phyloP scores from a whole-genome alignment of 2,113 vertebrate genomes.

The Apteryx mantelli region DNA sequence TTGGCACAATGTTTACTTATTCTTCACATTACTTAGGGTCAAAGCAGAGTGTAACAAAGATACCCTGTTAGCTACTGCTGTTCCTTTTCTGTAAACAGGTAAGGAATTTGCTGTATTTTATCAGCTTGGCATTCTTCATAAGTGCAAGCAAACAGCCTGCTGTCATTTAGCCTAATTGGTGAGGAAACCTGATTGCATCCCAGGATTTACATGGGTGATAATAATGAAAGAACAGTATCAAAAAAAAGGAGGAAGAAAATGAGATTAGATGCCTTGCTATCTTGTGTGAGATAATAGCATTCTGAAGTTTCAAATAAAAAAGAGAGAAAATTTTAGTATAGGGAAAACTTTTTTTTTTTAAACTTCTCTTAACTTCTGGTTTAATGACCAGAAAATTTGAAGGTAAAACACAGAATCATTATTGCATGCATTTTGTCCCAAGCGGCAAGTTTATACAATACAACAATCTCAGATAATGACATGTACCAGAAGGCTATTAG shows the following conservation, averaged over 20 bases:
- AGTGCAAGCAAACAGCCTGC: constrained; percentile 16
- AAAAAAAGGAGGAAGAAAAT: background rate
- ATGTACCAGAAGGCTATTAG: background rate
- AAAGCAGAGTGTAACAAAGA: background rate
- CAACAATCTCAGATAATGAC: background rate
- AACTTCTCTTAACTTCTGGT: background rate
- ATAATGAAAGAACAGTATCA: background rate
- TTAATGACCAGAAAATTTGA: background rate
- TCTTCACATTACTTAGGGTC: background rate
- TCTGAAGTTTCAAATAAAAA: background rate
- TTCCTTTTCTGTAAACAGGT: background rate
- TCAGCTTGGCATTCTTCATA: background rate
- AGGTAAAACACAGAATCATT: background rate
- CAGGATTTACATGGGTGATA: background rate
- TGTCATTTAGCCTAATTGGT: background rate
- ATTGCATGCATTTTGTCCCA: background rate
- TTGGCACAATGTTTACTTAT: background rate
- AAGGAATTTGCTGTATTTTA: background rate
- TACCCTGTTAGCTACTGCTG: background rate
- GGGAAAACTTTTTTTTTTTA: background rate
- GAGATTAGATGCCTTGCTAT: background rate
- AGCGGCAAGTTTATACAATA: background rate
- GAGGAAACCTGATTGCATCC: background rate
- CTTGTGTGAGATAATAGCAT: background rate
- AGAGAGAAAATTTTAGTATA: background rate